phyloP scores from a whole-genome alignment of 1,140 invertebrate genomes.

The Tetragnatha versicolor region DNA sequence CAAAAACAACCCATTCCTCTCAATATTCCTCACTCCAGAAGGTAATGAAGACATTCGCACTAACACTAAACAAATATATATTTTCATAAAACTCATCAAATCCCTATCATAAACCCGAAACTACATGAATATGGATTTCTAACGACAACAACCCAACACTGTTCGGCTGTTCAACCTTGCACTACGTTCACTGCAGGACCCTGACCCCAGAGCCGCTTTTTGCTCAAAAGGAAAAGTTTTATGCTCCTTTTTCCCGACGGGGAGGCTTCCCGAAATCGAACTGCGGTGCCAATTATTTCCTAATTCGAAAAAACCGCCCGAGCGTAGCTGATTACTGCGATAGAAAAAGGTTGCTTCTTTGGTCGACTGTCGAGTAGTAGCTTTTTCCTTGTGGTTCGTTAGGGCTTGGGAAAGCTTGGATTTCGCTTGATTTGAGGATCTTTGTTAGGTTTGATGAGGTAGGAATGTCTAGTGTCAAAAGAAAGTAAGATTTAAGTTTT shows the following conservation, averaged over 20 bases:
- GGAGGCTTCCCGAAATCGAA: background rate
- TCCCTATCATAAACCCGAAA: too few species aligned
- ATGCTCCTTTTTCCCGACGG: background rate
- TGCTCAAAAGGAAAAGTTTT: background rate
- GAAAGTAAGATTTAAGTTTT: too few species aligned
- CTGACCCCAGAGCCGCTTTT: background rate
- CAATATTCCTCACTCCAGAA: too few species aligned
- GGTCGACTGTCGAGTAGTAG: background rate
- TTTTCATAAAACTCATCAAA: too few species aligned
- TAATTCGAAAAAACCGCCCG: background rate
- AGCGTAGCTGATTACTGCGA: conserved; percentile 18
- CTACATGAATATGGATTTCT: too few species aligned
- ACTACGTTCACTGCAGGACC: background rate
- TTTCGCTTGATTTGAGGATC: too few species aligned
- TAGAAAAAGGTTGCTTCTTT: background rate
- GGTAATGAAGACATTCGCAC: too few species aligned
- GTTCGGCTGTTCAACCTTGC: conserved; percentile 10
- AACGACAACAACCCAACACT: too few species aligned
- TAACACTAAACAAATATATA: too few species aligned
- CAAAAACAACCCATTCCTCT: too few species aligned
- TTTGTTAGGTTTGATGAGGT: too few species aligned
- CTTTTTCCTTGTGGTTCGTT: background rate
- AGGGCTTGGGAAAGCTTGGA: background rate
- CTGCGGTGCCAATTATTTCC: background rate
- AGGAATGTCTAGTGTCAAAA: too few species aligned